phyloP scores from a whole-genome alignment of 1,140 invertebrate species.

The Calliphora vicina region DNA sequence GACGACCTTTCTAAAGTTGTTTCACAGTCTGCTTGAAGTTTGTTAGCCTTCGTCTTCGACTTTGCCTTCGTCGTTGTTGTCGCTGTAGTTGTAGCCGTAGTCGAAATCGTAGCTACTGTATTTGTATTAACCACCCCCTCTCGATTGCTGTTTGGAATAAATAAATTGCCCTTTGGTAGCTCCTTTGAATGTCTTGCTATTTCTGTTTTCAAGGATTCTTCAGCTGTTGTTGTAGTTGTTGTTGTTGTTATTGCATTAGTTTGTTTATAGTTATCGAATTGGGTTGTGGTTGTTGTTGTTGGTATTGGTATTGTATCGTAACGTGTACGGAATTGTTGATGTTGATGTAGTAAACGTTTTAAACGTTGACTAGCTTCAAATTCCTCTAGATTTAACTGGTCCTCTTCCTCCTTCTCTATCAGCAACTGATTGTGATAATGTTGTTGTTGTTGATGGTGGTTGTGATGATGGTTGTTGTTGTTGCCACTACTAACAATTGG shows the following conservation, averaged over 20 bases:
- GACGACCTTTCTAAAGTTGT: constrained; percentile 27
- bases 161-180: constrained; percentile 51
- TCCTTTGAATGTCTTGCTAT: constrained; percentile 18
- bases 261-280: background rate
- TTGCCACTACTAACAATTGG: too few relatives aligned
- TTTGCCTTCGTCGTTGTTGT: constrained; percentile 42
- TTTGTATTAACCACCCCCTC: background rate
- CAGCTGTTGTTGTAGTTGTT: background rate
- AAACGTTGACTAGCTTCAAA: constrained; percentile 58
- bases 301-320: background rate
- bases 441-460: background rate
- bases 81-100: background rate
- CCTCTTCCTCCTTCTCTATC: background rate
- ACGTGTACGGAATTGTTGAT: constrained; percentile 38
- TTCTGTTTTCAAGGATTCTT: background rate
- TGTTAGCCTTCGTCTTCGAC: constrained; percentile 37
- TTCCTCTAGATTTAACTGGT: constrained; percentile 43
- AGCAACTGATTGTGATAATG: background rate
- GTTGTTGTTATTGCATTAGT: background rate
- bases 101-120: background rate
- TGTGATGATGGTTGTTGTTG: background rate
- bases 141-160: constrained; percentile 46
- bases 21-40: constrained; percentile 46
- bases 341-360: constrained; percentile 53
- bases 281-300: background rate